These are phyloP conservation scores for Phytoseiulus persimilis DNA, from an alignment of 2,888 invertebrate genomes.

Conservation along the genomic window DNA sequence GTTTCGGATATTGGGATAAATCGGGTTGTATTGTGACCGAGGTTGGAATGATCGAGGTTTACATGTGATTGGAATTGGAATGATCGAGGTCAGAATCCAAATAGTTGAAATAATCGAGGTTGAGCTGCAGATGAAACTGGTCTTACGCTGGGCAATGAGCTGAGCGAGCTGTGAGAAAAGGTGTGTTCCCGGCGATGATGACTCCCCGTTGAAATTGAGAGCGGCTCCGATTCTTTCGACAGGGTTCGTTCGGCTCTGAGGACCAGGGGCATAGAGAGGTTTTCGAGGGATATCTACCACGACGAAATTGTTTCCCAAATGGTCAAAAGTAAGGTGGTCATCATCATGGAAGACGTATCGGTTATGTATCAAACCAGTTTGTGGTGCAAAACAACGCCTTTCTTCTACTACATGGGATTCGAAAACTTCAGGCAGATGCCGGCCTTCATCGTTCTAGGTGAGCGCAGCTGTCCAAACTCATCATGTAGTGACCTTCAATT, in stretches of 20 bases:
- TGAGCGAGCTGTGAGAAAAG: too few species aligned
- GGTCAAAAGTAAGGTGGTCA: neutral
- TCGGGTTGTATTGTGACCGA: too few species aligned
- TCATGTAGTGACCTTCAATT: neutral
- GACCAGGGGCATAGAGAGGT: neutral
- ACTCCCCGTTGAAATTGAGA: too few species aligned
- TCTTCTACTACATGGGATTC: neutral
- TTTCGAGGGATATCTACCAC: neutral
- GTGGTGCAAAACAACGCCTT: neutral
- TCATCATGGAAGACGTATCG: constrained; percentile 13
- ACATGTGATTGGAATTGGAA: too few species aligned
- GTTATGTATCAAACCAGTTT: neutral
- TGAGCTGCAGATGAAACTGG: too few species aligned
- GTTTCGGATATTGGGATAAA: too few species aligned
- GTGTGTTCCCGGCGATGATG: too few species aligned
- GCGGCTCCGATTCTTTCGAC: neutral
- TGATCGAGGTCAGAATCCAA: too few species aligned
- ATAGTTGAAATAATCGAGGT: too few species aligned
- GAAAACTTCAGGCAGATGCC: neutral
- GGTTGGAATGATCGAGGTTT: too few species aligned
- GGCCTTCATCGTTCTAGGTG: neutral
- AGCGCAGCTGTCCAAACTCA: neutral
- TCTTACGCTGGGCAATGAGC: too few species aligned
- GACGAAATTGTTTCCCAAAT: constrained; percentile 5
- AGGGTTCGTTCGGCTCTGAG: neutral